phyloP scores from a whole-genome alignment of 2,113 vertebrate genomes.

The Menidia beryllina region DNA sequence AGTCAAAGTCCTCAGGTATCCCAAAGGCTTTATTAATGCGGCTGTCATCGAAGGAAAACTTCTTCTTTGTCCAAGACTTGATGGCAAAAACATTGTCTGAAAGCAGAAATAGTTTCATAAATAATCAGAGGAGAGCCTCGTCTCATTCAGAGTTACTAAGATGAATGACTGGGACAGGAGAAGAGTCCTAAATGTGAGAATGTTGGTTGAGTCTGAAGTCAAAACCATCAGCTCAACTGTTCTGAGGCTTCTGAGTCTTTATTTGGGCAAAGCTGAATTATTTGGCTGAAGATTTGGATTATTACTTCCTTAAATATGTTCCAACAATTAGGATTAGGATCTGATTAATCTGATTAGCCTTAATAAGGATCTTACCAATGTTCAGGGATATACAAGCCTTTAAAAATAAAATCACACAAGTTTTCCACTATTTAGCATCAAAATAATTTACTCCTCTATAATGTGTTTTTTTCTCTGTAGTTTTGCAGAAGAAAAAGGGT shows the following conservation, averaged over 20 bases:
- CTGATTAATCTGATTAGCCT: not conserved
- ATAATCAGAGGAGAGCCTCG: not conserved
- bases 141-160: not conserved
- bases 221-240: slow-evolving; percentile 13
- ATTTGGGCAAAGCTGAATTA: not conserved
- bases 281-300: slow-evolving; percentile 18
- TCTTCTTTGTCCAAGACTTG: slow-evolving; percentile 98
- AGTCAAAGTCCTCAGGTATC: slow-evolving; percentile 98
- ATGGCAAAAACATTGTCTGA: slow-evolving; percentile 96
- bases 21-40: slow-evolving; percentile 95
- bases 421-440: too few relatives aligned
- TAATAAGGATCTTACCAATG: not conserved
- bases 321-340: not conserved
- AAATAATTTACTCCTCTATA: too few relatives aligned
- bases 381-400: too few relatives aligned
- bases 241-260: not conserved
- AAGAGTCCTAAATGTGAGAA: not conserved
- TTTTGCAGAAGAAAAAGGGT: too few relatives aligned
- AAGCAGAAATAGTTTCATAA: slow-evolving; percentile 65
- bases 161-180: not conserved
- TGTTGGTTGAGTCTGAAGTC: not conserved
- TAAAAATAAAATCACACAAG: too few relatives aligned
- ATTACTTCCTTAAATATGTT: slow-evolving; percentile 6
- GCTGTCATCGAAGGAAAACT: slow-evolving; percentile 93
- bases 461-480: too few relatives aligned